Percentiles rank a stretch among this genome's conserved stretches.
phyloP scores from a whole-genome alignment of 1,140 invertebrate species.

The Eriocheir sinensis region DNA sequence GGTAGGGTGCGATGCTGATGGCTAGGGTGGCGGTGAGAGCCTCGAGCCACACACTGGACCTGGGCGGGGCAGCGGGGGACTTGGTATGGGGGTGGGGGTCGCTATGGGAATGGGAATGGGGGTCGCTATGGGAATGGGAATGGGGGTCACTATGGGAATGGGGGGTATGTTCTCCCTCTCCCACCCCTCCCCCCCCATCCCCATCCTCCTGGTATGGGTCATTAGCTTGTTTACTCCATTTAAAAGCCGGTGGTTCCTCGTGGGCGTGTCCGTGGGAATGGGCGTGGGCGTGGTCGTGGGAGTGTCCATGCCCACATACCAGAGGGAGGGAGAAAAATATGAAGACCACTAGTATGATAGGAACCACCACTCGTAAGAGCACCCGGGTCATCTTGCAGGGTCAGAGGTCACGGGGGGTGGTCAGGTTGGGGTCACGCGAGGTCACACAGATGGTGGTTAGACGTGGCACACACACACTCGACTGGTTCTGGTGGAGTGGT shows the following conservation, averaged over 20 bases:
- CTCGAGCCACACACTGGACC: slow-evolving; percentile 87
- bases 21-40: slow-evolving; percentile 94
- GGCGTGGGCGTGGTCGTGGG: slow-evolving; percentile 80
- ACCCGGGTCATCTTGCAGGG: slow-evolving; percentile 29
- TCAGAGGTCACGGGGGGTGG: not conserved
- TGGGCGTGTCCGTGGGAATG: slow-evolving; percentile 80
- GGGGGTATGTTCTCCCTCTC: too few species aligned
- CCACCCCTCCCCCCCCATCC: not conserved
- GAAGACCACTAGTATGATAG: slow-evolving; percentile 52
- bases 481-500: not conserved
- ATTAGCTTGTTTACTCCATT: slow-evolving; percentile 90
- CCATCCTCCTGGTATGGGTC: slow-evolving; percentile 81
- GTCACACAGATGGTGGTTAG: not conserved
- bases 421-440: not conserved
- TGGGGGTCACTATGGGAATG: not conserved
- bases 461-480: not conserved
- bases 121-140: not conserved
- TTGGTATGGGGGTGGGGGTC: not conserved
- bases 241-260: slow-evolving; percentile 86
- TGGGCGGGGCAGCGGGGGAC: slow-evolving; percentile 36
- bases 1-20: slow-evolving; percentile 96
- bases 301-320: slow-evolving; percentile 81
- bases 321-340: slow-evolving; percentile 72
- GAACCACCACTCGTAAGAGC: slow-evolving; percentile 53
- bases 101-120: not conserved